Base-by-base conservation (phyloP, 2,888 invertebrate genomes). In the Sphaerophoria rueppellii region DNA sequence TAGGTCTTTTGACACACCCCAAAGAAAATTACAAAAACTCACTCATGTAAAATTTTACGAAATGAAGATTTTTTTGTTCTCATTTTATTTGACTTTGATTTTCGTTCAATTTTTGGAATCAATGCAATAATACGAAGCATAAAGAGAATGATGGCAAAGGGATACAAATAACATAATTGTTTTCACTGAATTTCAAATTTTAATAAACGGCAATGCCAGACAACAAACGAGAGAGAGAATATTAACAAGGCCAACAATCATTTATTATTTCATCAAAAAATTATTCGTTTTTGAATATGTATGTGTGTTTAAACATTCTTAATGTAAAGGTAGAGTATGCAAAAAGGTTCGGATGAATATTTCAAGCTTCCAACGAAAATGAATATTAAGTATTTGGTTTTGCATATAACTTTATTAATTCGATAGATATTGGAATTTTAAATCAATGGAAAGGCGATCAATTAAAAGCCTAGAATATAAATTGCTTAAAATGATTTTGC, bases 201-300 rank as follows among this genome's bases (percentile, higher is more conserved):
- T 60, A 24, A 58, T 12, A 55, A 6, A n/a, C n/a, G 14, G 32
- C 4, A 9, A 35, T 14, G 1, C 24, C 60, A 60, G 60, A 60
- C 60, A 60, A 43, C 40, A 60, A 60, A 43, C 9, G 6, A 40
- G 58, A 40, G 58, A 58, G 40, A 58, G 0, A 58, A 14, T 40
- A 14, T 34, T 12, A 40, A 58, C 6, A 37, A 12, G 58, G 16
- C 6, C 40, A 58, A 24, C 2, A 0, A 58, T 40, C 6, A 24
- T 48, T 35, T 58, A 58, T 58, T 40, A 58, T 16, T 58, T 58
- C 43, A 43, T 43, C 32, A 24, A 24, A 24, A 24, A 2, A 24
- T 24, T 24, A 24, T 24, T 24, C 24, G 24, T 24, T 0, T 40
- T 4, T 11, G 43, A 60, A 43, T 43, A 43, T 43, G 43, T 40